Base-by-base conservation (phyloP, 2,113 vertebrate genomes). In the Azemiops feae region DNA sequence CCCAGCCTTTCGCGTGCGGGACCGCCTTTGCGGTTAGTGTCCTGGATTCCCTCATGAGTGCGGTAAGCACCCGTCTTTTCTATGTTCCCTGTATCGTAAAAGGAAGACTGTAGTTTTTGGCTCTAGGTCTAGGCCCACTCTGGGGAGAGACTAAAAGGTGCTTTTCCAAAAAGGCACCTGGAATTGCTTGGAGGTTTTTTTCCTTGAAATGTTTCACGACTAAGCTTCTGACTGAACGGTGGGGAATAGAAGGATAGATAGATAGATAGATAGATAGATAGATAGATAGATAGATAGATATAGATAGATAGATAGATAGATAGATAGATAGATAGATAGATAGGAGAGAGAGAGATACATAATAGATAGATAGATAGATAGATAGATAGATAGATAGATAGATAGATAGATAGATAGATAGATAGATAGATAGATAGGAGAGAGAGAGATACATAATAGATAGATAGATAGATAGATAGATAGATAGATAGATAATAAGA, bases 21-120 rank as follows among this genome's bases (percentile, higher is more conserved):
- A 99, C 99, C 0, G 99, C 99, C 0, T 99, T 99, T 85, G 99
- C 99, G 1, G 99, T 99, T 98, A 99, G 99, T 0, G 99, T 99
- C 94, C 97, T 99, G 96, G 99, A 99, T 95, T 99, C 99, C 0
- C 98, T 99, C 93, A 99, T 99, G 99, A 99, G 99, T 11, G 99
- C 99, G 91, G 99, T 99, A 97, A 98, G 99, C 93, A 93, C 91
- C 39, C 34, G 22, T 5, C 1, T 87, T 93, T 58, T 64, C 60
- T 10, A 3, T 88, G 1, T 50, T 89, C 91, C 50, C 3, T 16
- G 14, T 25, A 22, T 18, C 1, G 55, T 20, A 47, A 81, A 18
- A 25, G 6, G 18, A 27, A 86, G 52, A 1, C n/a, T 85, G 60
- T 25, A 23, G 4, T 92, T 85, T n/a, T 47, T 18, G 5, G 14